Evolutionary conservation across 1,140 invertebrate species (phyloP).

Genomic region (silkworm (Bombyx mori)): ASM3026992v2 NC_085109.1:10568501-10569000

Average conservation of each 20-base stretch:
- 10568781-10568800: conserved; percentile 87
- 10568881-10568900: conserved; percentile 89
- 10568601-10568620: no score
- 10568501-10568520: no score
- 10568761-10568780: conserved; percentile 89
- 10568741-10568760: conserved; percentile 93
- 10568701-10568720: conserved; percentile 87
- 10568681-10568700: conserved; percentile 89
- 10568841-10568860: conserved; percentile 78
- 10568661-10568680: neutral
- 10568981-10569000: no score
- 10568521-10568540: no score
- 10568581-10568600: no score
- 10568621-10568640: no score
- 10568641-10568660: no score
- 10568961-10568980: no score
- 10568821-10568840: conserved; percentile 81
- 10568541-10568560: no score
- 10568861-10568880: conserved; percentile 78
- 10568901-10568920: conserved; percentile 89
- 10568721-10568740: conserved; percentile 87
- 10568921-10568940: no score
- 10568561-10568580: no score
- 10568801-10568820: conserved; percentile 84
- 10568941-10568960: no score